Conservation (phyloP, 1,140 invertebrate species). For the Trachymyrmex cornetzi region DNA sequence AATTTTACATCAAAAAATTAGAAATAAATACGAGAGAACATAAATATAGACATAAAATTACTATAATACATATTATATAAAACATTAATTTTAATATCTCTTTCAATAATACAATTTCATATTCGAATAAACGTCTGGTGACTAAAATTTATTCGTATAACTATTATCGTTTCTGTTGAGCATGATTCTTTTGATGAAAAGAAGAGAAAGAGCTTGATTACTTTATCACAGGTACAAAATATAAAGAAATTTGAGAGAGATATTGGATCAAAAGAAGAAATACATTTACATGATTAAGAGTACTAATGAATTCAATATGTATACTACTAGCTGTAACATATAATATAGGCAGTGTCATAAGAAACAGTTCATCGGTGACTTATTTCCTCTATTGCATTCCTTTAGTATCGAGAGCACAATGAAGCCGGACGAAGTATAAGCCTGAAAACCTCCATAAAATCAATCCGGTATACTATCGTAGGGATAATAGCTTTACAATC, state of each 20-base stretch:
- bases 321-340: constrained; percentile 73
- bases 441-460: constrained; percentile 71
- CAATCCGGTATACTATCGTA: constrained; percentile 33
- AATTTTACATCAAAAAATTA: constrained; percentile 82
- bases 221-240: constrained; percentile 81
- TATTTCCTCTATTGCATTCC: constrained; percentile 73
- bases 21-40: constrained; percentile 85
- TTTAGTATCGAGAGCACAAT: constrained; percentile 66
- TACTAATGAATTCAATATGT: constrained; percentile 66
- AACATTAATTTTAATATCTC: constrained; percentile 80
- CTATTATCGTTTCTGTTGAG: constrained; percentile 60
- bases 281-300: constrained; percentile 67
- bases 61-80: constrained; percentile 86
- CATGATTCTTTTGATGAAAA: constrained; percentile 61
- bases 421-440: constrained; percentile 69
- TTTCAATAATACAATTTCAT: constrained; percentile 69
- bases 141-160: constrained; percentile 68
- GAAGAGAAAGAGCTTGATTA: constrained; percentile 69
- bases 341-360: constrained; percentile 79
- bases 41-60: constrained; percentile 84
- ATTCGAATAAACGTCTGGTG: constrained; percentile 54
- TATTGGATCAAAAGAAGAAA: constrained; percentile 66
- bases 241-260: constrained; percentile 60
- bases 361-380: constrained; percentile 70
- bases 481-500: constrained; percentile 37